phyloP scores from a whole-genome alignment of 2,888 invertebrate species.

The Saturnia japonica region DNA sequence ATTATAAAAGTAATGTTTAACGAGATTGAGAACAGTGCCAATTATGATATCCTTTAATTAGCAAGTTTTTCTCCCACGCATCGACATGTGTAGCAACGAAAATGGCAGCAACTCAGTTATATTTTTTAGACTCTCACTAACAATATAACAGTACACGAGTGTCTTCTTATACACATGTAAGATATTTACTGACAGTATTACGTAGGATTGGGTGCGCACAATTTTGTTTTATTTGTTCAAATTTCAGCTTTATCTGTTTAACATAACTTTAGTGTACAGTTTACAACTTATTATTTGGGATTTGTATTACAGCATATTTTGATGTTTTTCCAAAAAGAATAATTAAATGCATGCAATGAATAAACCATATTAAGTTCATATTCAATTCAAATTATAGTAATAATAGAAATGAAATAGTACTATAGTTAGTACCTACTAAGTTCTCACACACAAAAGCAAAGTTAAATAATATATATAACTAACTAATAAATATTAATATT shows the following conservation, averaged over 20 bases:
- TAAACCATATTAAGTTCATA: too few relatives aligned
- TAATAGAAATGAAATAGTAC: too few relatives aligned
- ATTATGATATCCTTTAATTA: constrained; percentile 39
- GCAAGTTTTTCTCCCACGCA: constrained; percentile 32
- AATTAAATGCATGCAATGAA: too few relatives aligned
- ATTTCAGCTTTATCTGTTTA: background rate
- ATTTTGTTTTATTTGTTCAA: background rate
- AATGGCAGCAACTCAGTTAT: constrained; percentile 8
- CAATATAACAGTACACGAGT: background rate
- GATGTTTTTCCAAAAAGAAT: background rate
- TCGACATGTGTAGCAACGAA: constrained; percentile 4
- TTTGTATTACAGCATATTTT: too few relatives aligned
- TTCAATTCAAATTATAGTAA: too few relatives aligned
- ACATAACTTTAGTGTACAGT: too few relatives aligned
- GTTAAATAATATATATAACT: too few relatives aligned
- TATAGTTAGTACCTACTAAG: too few relatives aligned
- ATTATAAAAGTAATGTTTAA: constrained; percentile 20
- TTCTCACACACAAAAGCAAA: too few relatives aligned
- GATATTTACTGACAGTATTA: background rate
- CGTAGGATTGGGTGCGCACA: background rate
- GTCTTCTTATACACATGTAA: background rate
- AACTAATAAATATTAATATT: too few relatives aligned
- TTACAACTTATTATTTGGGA: too few relatives aligned
- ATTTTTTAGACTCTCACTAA: constrained; percentile 14
- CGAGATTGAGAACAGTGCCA: constrained; percentile 25